These are phyloP conservation scores for Gnatocerus cornutus DNA, from an alignment of 2,888 invertebrate genomes.

Conservation along the genomic window DNA sequence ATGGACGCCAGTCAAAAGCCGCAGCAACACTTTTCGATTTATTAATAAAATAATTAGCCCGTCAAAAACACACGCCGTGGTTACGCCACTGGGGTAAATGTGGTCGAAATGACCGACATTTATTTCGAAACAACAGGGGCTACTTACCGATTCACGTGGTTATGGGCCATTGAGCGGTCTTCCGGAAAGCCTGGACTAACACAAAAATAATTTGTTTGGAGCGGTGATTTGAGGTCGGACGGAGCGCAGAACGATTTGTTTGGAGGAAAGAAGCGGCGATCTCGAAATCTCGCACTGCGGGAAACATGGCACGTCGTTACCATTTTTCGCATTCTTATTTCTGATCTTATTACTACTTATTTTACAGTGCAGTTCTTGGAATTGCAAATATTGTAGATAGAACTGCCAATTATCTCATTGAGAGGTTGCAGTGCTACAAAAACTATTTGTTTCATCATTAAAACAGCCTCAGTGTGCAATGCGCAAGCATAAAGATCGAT, in stretches of 20 bases:
- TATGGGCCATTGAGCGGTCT: slow-evolving; percentile 9
- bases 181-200: slow-evolving; percentile 6
- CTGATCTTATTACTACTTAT: no score
- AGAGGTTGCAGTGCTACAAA: no score
- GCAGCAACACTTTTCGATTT: slow-evolving; percentile 36
- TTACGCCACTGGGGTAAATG: slow-evolving; percentile 6
- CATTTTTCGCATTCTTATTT: no score
- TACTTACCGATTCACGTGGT: slow-evolving; percentile 18
- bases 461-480: no score
- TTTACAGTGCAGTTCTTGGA: no score
- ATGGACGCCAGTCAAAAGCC: slow-evolving; percentile 43
- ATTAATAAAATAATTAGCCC: slow-evolving; percentile 51
- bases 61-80: slow-evolving; percentile 25
- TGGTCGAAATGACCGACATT: slow-evolving; percentile 20
- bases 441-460: no score
- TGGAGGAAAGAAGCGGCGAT: neutral
- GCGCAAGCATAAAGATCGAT: slow-evolving; percentile 19
- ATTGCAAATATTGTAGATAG: no score
- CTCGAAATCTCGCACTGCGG: neutral
- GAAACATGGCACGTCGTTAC: neutral
- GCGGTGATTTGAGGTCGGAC: slow-evolving; percentile 1
- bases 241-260: neutral
- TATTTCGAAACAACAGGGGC: slow-evolving; percentile 7
- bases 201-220: slow-evolving; percentile 17
- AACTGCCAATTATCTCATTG: no score